Evolutionary conservation across 2,888 invertebrate genomes (phyloP), one percentile per base, ranked within the genome.

Genomic region (Dolichopus griseipennis): DNA sequence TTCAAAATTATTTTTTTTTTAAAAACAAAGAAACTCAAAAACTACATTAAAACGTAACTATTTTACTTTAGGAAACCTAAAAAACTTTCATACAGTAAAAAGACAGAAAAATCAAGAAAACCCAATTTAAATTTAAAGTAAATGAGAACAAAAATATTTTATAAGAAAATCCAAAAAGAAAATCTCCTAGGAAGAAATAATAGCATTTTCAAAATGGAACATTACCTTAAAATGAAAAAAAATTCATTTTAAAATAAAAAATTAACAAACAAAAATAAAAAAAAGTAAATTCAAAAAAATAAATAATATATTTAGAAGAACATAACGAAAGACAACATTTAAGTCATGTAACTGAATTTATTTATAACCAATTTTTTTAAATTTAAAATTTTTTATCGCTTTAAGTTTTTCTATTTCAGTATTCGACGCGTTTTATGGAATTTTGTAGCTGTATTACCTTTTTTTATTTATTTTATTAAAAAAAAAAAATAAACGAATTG

Each of bases 371-470:
- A 18, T 52, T 52, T 52, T 52, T 52, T 18, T 52, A 12, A 12
- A 18, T 52, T 18, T 52, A 18, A 2, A 18, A 41, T 41, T 41
- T 41, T 15, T 41, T 41, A 41, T 41, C 15, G 12, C 8, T 41
- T 41, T 41, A 12, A 12, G 12, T 41, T 12, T 52, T 52, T 52
- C 18, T 52, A 52, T 52, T 52, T 52, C 52, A 18, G 18, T 52
- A 52, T 52, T 52, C 52, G 52, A 52, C 52, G 52, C 52, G 52
- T 52, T 52, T 52, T 52, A 52, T 52, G 52, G 52, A 52, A 52
- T 52, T 52, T 52, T 52, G 52, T 52, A 52, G 52, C 18, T 52
- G 52, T 52, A 52, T 52, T 52, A 52, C 18, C 4, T 52, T 52
- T 52, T 18, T n/a, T 52, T n/a, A 18, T 52, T 18, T 52, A 3